These are phyloP conservation scores for Coelogynopora nodosa DNA, from an alignment of 2,888 invertebrate species.

Conservation along the genomic window DNA sequence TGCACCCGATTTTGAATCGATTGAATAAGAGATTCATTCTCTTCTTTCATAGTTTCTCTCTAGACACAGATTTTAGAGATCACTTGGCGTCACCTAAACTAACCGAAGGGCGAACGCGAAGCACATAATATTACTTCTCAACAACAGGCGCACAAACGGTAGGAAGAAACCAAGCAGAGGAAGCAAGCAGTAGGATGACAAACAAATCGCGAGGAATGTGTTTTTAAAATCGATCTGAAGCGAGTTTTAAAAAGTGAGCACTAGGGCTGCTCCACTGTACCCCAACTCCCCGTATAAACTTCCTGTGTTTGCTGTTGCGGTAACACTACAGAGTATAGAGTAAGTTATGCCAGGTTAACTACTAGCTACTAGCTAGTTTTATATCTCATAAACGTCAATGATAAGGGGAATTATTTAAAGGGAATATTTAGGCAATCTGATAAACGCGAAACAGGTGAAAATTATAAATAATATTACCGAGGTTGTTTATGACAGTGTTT, in stretches of 20 bases:
- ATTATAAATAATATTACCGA: no score
- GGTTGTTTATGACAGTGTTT: no score
- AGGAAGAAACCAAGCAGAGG: neutral
- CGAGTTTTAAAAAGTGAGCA: neutral
- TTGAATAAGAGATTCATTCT: neutral
- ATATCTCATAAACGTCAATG: no score
- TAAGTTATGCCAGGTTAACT: neutral
- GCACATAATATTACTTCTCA: neutral
- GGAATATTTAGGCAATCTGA: no score
- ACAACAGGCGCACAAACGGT: neutral
- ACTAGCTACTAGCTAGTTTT: no score
- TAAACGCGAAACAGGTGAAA: no score
- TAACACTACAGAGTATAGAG: neutral
- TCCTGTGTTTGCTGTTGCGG: conserved; percentile 23
- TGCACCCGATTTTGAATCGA: conserved; percentile 2
- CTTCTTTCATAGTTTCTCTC: neutral
- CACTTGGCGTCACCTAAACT: neutral
- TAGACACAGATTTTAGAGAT: conserved; percentile 5
- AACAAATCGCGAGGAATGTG: conserved; percentile 14
- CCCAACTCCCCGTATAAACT: neutral
- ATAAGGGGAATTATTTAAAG: no score
- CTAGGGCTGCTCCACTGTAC: neutral
- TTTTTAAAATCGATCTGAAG: conserved; percentile 13
- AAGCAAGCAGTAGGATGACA: neutral
- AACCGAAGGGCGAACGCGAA: neutral